phyloP scores from a whole-genome alignment of 2,888 invertebrate genomes.

The Hydropsyche betteni region DNA sequence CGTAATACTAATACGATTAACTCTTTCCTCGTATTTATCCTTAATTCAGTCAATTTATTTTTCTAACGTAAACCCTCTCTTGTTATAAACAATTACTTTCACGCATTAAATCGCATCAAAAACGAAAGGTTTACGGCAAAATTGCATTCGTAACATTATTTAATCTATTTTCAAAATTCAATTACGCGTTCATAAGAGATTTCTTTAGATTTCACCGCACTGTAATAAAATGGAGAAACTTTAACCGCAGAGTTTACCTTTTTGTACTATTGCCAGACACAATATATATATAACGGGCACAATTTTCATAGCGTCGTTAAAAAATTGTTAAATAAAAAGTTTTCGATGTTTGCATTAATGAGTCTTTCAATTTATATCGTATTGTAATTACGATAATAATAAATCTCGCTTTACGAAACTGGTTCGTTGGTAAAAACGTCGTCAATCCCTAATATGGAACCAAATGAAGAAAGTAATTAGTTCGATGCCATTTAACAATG shows the following conservation, averaged over 20 bases:
- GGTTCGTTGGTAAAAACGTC: constrained; percentile 7
- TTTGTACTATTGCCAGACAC: too few relatives aligned
- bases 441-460: constrained; percentile 9
- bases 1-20: too few relatives aligned
- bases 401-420: constrained; percentile 8
- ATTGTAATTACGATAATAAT: constrained; percentile 6
- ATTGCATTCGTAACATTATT: too few relatives aligned
- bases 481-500: constrained; percentile 25
- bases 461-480: constrained; percentile 25
- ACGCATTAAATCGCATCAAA: too few relatives aligned
- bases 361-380: constrained; percentile 5
- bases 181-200: neutral
- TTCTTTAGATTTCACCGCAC: constrained; percentile 23
- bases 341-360: neutral
- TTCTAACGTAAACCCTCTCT: too few relatives aligned
- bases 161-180: too few relatives aligned
- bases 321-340: neutral
- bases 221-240: constrained; percentile 14
- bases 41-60: too few relatives aligned
- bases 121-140: too few relatives aligned
- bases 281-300: too few relatives aligned
- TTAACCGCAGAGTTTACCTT: constrained; percentile 21
- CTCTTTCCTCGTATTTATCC: too few relatives aligned
- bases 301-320: too few relatives aligned
- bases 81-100: too few relatives aligned